Base-by-base conservation (phyloP, 2,113 vertebrate species). In the Columbina picui region DNA sequence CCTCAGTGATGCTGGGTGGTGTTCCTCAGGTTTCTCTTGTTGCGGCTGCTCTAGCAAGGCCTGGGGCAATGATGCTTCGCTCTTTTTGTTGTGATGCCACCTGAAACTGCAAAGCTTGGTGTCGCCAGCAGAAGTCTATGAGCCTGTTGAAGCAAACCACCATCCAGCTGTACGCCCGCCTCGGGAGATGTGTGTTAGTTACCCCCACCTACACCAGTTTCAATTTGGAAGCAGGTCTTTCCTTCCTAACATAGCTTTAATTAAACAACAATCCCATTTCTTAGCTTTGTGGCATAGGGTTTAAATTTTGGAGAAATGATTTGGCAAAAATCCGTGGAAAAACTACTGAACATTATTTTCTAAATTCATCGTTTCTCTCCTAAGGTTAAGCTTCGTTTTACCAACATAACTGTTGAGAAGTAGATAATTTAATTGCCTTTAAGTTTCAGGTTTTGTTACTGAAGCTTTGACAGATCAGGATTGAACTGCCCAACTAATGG, bases 61-160 rank as follows among this genome's bases (percentile, higher is more conserved):
- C 27, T 16, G 20, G 13, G 6, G 14, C 29, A 36, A 4, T 7
- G 60, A 17, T 4, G 7, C 3, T 7, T 52, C 38, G 27, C 30
- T 43, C n/a, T 47, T 63, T 45, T 75, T 65, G 10, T 26, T 10
- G 14, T 20, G 38, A 43, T 36, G 21, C 34, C 29, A 25, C 11
- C 29, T 25, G 63, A 12, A 59, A 61, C 0, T 29, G 34, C 20
- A 18, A 70, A 57, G 84, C 36, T 3, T 43, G 27, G 0, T 13
- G 20, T 43, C 5, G 8, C 34, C 50, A 30, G 3, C 20, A 6
- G 8, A n/a, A 34, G 19, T 7, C 7, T 43, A 36, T 0, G 5
- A 76, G 43, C 11, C 34, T 32, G 20, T 10, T 65, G 34, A 29
- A 43, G 60, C 41, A 60, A 50, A 19, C 47, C 32, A 5, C 0